These are phyloP conservation scores for Tragulus kanchil DNA, from an alignment of 2,113 vertebrate species.

Conservation along the genomic window DNA sequence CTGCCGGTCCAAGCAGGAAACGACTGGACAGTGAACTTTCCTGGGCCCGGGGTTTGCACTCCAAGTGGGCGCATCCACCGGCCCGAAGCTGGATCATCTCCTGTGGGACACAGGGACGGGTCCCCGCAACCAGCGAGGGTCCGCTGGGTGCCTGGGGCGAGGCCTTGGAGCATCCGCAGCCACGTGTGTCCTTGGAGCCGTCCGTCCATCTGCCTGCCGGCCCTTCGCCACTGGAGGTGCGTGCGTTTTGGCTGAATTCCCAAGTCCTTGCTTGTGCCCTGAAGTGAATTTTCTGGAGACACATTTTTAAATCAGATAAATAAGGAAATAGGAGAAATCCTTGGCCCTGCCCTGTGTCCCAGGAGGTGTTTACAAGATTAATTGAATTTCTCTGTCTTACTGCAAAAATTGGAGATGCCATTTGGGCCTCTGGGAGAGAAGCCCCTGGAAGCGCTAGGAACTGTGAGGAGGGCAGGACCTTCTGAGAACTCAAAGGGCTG, in stretches of 20 bases:
- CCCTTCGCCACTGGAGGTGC: slow-evolving; percentile 70
- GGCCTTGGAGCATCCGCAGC: slow-evolving; percentile 53
- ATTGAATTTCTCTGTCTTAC: slow-evolving; percentile 71
- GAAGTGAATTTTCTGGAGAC: slow-evolving; percentile 67
- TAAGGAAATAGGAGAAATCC: slow-evolving; percentile 69
- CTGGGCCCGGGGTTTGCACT: background rate
- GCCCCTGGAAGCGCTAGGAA: background rate
- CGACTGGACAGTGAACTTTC: slow-evolving; percentile 73
- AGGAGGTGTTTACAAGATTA: slow-evolving; percentile 75
- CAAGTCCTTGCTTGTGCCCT: slow-evolving; percentile 66
- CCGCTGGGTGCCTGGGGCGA: background rate
- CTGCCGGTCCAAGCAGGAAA: slow-evolving; percentile 38
- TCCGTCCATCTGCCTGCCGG: background rate
- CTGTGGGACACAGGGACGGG: background rate
- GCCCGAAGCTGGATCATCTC: background rate
- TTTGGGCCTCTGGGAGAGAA: slow-evolving; percentile 42
- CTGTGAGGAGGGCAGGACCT: background rate
- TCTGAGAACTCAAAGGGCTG: slow-evolving; percentile 1
- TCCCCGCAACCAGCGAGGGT: background rate
- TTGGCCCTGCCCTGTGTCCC: slow-evolving; percentile 66
- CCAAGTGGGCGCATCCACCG: slow-evolving; percentile 12
- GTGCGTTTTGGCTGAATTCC: slow-evolving; percentile 78
- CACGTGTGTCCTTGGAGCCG: slow-evolving; percentile 68
- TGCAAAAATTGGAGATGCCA: slow-evolving; percentile 59
- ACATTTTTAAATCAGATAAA: slow-evolving; percentile 74